phyloP scores from a whole-genome alignment of 2,888 invertebrate genomes.

The Athalia circularis region DNA sequence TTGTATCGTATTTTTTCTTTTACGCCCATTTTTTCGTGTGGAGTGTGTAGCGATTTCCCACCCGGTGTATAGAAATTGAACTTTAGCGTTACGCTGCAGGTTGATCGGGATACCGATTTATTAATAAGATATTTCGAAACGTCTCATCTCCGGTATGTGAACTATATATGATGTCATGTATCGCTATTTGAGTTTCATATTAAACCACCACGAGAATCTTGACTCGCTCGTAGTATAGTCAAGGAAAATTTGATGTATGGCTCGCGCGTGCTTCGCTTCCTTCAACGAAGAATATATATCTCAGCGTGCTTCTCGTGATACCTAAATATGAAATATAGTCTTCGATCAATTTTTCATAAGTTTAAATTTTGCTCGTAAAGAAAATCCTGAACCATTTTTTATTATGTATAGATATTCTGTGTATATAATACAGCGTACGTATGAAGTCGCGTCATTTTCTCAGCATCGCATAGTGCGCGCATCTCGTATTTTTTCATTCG shows the following conservation, averaged over 20 bases:
- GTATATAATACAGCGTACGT: too few relatives aligned
- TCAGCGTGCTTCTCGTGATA: slow-evolving; percentile 41
- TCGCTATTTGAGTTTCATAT: slow-evolving; percentile 74
- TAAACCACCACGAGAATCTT: slow-evolving; percentile 63
- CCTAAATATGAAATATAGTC: slow-evolving; percentile 73
- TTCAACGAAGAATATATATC: slow-evolving; percentile 58
- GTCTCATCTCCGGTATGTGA: slow-evolving; percentile 69
- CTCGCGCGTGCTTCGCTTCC: slow-evolving; percentile 71
- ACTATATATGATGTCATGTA: slow-evolving; percentile 62
- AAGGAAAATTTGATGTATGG: slow-evolving; percentile 70
- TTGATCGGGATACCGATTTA: slow-evolving; percentile 54
- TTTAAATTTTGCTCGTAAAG: slow-evolving; percentile 28
- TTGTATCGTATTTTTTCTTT: not conserved
- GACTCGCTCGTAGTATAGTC: slow-evolving; percentile 54
- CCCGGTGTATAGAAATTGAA: not conserved
- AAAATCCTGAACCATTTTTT: slow-evolving; percentile 19
- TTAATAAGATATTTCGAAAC: slow-evolving; percentile 67
- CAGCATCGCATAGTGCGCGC: too few relatives aligned
- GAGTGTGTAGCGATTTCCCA: not conserved
- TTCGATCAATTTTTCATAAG: slow-evolving; percentile 71
- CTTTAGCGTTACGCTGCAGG: not conserved
- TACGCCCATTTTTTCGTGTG: not conserved
- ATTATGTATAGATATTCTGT: not conserved
- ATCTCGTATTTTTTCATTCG: not conserved
- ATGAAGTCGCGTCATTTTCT: not conserved